Base-by-base conservation (phyloP, 35 echinoderm and acorn worm genomes). In the Eucidaris tribuloides region DNA sequence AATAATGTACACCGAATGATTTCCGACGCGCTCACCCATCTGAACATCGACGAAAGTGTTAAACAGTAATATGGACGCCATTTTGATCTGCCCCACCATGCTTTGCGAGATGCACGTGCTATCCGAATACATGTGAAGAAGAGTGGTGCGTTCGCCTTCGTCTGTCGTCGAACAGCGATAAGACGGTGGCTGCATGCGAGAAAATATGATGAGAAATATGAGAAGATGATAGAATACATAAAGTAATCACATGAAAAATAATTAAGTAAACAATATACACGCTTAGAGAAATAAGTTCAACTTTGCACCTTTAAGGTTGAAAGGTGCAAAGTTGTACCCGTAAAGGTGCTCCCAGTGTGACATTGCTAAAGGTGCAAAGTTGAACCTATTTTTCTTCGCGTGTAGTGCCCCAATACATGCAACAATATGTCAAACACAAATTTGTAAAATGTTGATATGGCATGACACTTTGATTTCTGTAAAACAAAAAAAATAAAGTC, bases 11-110 rank as follows among this genome's bases (percentile, higher is more conserved):
- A 92, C 74, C 56, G 83, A 84, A 62, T 86, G 85, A 42, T 65
- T 78, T 41, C 89, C 81, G n/a, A 88, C 85, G 1, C 87, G 87
- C 58, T 94, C 81, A 18, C 76, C 60, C 36, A 91, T 65, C 81
- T 91, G 57, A 7, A 97, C 94, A 41, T 97, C 89, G 42, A 97
- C 94, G 68, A 92, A 97, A 46, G 94, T 88, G 85, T 97, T 91
- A 60, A 97, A 97, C 62, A 97, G 83, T 28, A 97, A 81, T 68
- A 92, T 88, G 25, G 94, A 97, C 31, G 89, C 85, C 94, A 92
- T 97, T 42, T 79, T 82, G 48, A 97, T 88, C 76, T 97, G 94
- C 68, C 94, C 94, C 52, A 91, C 63, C 94, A 97, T 97, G 59
- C 94, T 97, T 68, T 88, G 58, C 71, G 85, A 85, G 37, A 97